phyloP scores from a whole-genome alignment of 2,888 invertebrate species.

The Luperina nickerlii region DNA sequence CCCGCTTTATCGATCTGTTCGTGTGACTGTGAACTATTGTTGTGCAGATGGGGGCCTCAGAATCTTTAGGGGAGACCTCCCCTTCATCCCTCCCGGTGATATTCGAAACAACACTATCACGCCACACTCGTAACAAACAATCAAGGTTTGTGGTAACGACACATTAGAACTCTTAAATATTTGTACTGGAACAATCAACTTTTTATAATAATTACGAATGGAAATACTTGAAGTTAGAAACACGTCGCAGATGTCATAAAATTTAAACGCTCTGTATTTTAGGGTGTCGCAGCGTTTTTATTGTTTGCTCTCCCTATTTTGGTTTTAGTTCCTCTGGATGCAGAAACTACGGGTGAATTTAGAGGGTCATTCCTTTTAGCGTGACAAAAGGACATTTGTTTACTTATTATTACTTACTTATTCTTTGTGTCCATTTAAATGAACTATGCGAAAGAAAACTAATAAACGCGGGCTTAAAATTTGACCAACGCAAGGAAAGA shows the following conservation, averaged over 20 bases:
- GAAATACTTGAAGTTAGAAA: constrained; percentile 34
- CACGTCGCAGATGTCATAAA: constrained; percentile 48
- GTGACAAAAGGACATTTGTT: constrained; percentile 63
- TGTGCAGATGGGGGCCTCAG: constrained; percentile 82
- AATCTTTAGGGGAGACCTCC: constrained; percentile 84
- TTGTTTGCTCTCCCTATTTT: constrained; percentile 48
- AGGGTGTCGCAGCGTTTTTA: constrained; percentile 54
- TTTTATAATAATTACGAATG: constrained; percentile 9
- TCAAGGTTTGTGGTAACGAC: constrained; percentile 61
- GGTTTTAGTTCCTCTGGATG: constrained; percentile 41
- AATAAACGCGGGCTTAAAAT: constrained; percentile 24
- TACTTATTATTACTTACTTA: no score
- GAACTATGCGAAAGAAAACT: constrained; percentile 44
- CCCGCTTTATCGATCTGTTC: constrained; percentile 83
- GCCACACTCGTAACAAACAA: constrained; percentile 67
- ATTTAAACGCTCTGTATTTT: constrained; percentile 47
- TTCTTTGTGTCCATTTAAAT: constrained; percentile 52
- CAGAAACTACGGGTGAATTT: constrained; percentile 43
- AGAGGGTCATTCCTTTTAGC: constrained; percentile 57
- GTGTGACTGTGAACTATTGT: constrained; percentile 89
- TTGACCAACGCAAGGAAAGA: not conserved
- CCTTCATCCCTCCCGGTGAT: constrained; percentile 67
- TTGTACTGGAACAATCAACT: constrained; percentile 23
- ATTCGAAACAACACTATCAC: constrained; percentile 70
- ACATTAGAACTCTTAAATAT: constrained; percentile 40